These are phyloP conservation scores for Agrilus planipennis DNA, from an alignment of 1,140 invertebrate genomes.

Conservation along the genomic window DNA sequence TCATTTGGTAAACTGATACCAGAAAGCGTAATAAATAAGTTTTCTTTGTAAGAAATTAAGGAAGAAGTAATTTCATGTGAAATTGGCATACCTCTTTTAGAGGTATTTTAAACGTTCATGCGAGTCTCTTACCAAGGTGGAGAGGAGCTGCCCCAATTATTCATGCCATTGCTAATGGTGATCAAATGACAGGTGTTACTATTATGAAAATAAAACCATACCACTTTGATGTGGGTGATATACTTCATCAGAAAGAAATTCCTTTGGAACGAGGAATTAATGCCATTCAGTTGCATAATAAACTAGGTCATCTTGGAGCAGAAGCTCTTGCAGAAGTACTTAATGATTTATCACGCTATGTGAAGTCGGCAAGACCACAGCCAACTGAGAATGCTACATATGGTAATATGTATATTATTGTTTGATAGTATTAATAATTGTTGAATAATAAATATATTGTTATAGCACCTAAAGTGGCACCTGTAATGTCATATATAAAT, in stretches of 20 bases:
- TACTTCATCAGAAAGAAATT: slow-evolving; percentile 57
- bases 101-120: slow-evolving; percentile 87
- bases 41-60: slow-evolving; percentile 41
- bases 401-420: slow-evolving; percentile 40
- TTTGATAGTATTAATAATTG: background rate
- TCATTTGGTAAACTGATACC: slow-evolving; percentile 64
- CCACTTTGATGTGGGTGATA: slow-evolving; percentile 79
- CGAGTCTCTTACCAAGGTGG: slow-evolving; percentile 83
- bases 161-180: slow-evolving; percentile 73
- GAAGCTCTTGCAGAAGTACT: slow-evolving; percentile 53
- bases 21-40: slow-evolving; percentile 44
- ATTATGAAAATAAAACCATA: slow-evolving; percentile 81
- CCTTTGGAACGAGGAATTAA: slow-evolving; percentile 45
- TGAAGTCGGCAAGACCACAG: slow-evolving; percentile 48
- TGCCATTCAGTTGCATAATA: slow-evolving; percentile 52
- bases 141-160: slow-evolving; percentile 81
- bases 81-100: slow-evolving; percentile 38
- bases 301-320: slow-evolving; percentile 57
- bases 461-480: slow-evolving; percentile 59
- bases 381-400: slow-evolving; percentile 47
- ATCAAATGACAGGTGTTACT: slow-evolving; percentile 70
- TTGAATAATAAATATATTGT: slow-evolving; percentile 6
- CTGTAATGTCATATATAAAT: slow-evolving; percentile 43
- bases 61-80: slow-evolving; percentile 2
- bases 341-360: slow-evolving; percentile 42